Evolutionary conservation across 2,888 invertebrate genomes (phyloP).

Genomic region (Melangyna quadrimaculata): DNA sequence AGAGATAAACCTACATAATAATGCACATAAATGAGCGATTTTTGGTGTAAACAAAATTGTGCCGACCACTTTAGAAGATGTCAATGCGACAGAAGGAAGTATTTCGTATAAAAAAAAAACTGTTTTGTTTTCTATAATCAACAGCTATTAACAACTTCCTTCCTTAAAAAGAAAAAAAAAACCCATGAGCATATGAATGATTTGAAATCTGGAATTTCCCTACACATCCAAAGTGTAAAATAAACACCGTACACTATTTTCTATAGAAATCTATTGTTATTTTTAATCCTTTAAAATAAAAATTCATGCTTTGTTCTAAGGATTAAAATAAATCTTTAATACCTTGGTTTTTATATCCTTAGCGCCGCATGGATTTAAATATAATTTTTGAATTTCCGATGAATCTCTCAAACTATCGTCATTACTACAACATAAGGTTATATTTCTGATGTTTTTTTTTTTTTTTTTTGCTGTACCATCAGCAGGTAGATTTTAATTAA

Average conservation of each 20-base stretch:
- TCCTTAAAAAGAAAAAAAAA: not conserved
- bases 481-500: slow-evolving; percentile 5
- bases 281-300: slow-evolving; percentile 2
- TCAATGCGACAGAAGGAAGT: no score
- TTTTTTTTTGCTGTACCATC: not conserved
- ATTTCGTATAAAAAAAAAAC: no score
- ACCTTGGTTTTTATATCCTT: not conserved
- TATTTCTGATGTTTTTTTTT: not conserved
- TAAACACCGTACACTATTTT: not conserved
- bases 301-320: not conserved
- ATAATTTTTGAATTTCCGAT: not conserved
- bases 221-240: not conserved
- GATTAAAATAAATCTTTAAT: not conserved
- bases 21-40: no score
- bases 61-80: no score
- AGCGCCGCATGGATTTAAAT: not conserved
- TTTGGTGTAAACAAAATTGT: no score
- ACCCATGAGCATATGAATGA: not conserved
- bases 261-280: not conserved
- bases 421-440: not conserved
- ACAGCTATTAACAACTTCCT: not conserved
- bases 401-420: not conserved
- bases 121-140: no score
- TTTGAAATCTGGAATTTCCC: not conserved
- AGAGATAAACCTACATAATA: no score